Conservation (phyloP, 1,140 invertebrate species). For the Drosophila albomicans region DNA sequence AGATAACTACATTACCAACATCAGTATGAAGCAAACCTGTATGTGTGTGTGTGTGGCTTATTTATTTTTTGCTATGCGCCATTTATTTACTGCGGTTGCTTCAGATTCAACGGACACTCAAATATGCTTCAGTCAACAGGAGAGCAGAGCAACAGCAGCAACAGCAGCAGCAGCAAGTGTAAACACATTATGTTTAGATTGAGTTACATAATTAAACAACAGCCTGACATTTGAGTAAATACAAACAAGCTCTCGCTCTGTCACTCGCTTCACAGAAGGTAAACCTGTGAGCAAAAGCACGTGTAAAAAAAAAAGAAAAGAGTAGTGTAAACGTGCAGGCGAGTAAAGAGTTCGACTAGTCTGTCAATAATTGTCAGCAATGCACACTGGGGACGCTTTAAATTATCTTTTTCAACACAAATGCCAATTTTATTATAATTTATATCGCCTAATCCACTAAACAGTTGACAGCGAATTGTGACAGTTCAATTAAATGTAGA, state of each 20-base stretch:
- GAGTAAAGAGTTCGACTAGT: neutral
- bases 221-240: conserved; percentile 57
- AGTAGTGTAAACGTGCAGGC: conserved; percentile 3
- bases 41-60: conserved; percentile 37
- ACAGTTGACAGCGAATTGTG: neutral
- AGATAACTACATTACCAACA: conserved; percentile 31
- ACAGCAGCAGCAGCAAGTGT: neutral
- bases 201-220: conserved; percentile 64
- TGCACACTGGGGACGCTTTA: conserved; percentile 13
- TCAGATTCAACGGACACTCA: conserved; percentile 47
- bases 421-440: conserved; percentile 14
- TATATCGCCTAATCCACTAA: conserved; percentile 14
- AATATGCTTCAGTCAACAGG: conserved; percentile 53
- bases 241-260: conserved; percentile 34
- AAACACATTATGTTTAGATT: conserved; percentile 64
- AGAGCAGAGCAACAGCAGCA: neutral
- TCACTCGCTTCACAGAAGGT: neutral
- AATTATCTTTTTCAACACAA: conserved; percentile 11
- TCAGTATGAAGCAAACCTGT: neutral
- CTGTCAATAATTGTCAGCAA: conserved; percentile 17
- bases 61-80: conserved; percentile 61
- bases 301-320: neutral
- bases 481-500: conserved; percentile 26
- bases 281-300: neutral
- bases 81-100: conserved; percentile 58